Evolutionary conservation across 2,797 vertebrate species (phyloP).

Genomic region (Centropyge bicolor): DNA sequence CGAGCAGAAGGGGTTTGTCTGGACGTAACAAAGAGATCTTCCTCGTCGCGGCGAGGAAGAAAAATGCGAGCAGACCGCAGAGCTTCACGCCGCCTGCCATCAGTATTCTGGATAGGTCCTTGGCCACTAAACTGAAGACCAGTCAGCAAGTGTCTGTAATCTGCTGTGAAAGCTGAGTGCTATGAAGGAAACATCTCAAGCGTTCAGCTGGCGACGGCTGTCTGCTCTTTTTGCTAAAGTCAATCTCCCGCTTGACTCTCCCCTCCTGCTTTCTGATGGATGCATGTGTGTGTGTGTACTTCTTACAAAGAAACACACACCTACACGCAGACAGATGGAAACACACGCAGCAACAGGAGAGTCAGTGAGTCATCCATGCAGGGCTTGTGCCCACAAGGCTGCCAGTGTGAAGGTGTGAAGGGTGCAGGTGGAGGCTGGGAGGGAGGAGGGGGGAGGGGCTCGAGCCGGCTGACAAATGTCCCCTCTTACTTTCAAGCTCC

Average conservation of each 20-base stretch:
- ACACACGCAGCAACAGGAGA: constrained; percentile 39
- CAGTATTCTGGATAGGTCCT: constrained; percentile 60
- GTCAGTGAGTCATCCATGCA: constrained; percentile 57
- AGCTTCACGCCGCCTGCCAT: constrained; percentile 36
- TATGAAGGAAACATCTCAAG: constrained; percentile 79
- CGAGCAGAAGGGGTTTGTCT: not conserved
- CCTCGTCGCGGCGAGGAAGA: not conserved
- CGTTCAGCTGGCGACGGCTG: constrained; percentile 65
- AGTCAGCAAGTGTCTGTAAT: constrained; percentile 74
- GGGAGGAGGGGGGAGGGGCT: not conserved
- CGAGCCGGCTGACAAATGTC: constrained; percentile 59
- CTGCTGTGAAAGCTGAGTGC: constrained; percentile 72
- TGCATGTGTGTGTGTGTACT: constrained; percentile 13
- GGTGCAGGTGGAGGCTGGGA: constrained; percentile 42
- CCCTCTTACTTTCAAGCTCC: constrained; percentile 49
- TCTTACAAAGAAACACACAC: constrained; percentile 41
- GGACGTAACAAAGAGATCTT: not conserved
- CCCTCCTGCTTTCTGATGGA: constrained; percentile 62
- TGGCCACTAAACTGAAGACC: constrained; percentile 67
- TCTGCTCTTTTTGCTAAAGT: constrained; percentile 76
- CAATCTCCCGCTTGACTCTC: constrained; percentile 78
- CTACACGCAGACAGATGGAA: constrained; percentile 53
- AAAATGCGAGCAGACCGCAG: not conserved
- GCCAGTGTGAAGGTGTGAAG: constrained; percentile 46
- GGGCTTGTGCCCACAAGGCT: constrained; percentile 46